A percentile compares a stretch with the other conserved stretches of the same genome.
Evolutionary conservation across 1,140 invertebrate species (phyloP).

Genomic region (Brachionus calyciflorus): DNA sequence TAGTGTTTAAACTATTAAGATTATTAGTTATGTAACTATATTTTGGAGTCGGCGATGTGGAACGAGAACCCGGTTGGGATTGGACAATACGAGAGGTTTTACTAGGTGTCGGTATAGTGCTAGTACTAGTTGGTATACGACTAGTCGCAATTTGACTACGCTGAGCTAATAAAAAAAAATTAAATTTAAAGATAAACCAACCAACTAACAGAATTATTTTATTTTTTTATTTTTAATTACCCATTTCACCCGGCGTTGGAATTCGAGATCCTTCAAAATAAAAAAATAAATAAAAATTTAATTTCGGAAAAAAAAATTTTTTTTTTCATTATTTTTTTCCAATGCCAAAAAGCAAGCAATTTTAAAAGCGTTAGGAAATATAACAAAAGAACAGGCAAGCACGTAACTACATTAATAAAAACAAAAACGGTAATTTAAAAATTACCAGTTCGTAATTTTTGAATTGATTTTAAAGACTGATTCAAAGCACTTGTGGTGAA

Average conservation of each 20-base stretch:
- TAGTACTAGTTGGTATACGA: slow-evolving; percentile 21
- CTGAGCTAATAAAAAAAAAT: neutral
- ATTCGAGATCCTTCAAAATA: slow-evolving; percentile 9
- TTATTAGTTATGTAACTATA: slow-evolving; percentile 34
- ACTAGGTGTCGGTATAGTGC: slow-evolving; percentile 22
- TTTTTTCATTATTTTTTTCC: too few species aligned
- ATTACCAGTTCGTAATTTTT: slow-evolving; percentile 37
- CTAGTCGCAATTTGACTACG: neutral
- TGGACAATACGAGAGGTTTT: slow-evolving; percentile 7
- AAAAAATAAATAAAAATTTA: neutral
- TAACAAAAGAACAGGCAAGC: neutral
- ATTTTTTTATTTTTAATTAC: too few species aligned
- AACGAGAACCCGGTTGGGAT: slow-evolving; percentile 48
- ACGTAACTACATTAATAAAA: neutral
- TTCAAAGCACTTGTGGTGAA: slow-evolving; percentile 71
- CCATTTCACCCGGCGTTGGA: too few species aligned
- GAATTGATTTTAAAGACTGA: slow-evolving; percentile 50
- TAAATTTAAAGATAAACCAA: too few species aligned
- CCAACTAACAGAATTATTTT: too few species aligned
- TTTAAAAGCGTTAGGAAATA: too few species aligned
- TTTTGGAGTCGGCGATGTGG: slow-evolving; percentile 47
- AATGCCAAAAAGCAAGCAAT: neutral
- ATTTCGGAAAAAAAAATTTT: neutral
- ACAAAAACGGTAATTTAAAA: slow-evolving; percentile 15
- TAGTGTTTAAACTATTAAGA: slow-evolving; percentile 7